phyloP scores from a whole-genome alignment of 2,888 invertebrate species.

The Lissonota sp. region DNA sequence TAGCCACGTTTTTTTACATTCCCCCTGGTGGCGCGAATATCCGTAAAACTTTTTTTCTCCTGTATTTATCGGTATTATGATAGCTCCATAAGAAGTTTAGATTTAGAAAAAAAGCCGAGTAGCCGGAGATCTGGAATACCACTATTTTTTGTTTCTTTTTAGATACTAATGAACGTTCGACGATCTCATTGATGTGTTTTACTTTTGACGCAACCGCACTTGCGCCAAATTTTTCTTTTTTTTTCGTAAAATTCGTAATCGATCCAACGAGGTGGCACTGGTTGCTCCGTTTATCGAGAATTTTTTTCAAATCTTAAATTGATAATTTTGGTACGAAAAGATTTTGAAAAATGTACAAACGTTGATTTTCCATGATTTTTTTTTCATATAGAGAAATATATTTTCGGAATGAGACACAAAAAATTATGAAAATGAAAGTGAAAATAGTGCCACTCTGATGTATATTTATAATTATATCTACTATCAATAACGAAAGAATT shows the following conservation, averaged over 20 bases:
- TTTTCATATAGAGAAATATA: too few relatives aligned
- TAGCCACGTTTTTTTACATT: not conserved
- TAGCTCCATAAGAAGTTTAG: slow-evolving; percentile 7
- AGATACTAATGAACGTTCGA: not conserved
- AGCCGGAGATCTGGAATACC: slow-evolving; percentile 7
- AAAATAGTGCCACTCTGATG: too few relatives aligned
- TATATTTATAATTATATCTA: too few relatives aligned
- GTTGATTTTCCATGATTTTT: too few relatives aligned
- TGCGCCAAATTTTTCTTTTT: not conserved
- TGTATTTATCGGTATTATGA: slow-evolving; percentile 12
- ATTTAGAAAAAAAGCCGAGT: not conserved
- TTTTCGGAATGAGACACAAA: too few relatives aligned
- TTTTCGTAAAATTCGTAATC: not conserved
- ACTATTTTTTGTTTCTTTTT: not conserved
- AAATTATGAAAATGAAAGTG: too few relatives aligned
- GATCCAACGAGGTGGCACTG: not conserved
- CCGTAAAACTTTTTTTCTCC: not conserved
- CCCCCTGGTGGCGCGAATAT: not conserved
- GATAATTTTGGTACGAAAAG: too few relatives aligned
- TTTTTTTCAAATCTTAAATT: too few relatives aligned
- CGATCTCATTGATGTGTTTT: slow-evolving; percentile 11
- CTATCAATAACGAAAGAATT: too few relatives aligned
- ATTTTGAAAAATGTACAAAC: too few relatives aligned
- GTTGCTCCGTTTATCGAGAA: too few relatives aligned
- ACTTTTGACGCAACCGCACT: not conserved